Base-by-base conservation (phyloP, 92 coral and sea anemone species). In the Parazoanthus atlanticus region DNA sequence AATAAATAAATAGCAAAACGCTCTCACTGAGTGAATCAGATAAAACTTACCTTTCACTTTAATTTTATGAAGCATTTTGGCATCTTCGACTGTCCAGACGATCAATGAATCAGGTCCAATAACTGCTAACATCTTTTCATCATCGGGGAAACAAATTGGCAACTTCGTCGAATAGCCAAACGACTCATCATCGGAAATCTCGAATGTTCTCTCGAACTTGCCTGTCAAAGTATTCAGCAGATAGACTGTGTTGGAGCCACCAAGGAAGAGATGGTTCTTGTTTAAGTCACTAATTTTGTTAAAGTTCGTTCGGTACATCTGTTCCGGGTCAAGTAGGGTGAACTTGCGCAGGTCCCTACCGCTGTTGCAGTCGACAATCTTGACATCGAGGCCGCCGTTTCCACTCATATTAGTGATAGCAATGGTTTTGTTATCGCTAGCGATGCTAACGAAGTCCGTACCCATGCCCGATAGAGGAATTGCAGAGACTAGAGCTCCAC, bases 401-500 rank as follows among this genome's bases (percentile, higher is more conserved):
- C 93, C 86, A 0, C 86, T 77, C 40, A 88, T 94, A 19, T 69
- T 56, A 33, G 98, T 91, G 71, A 93, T 89, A 41, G 96, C 94
- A 78, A 95, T 77, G 43, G 95, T 95, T 78, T 92, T 82, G 88
- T 95, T 93, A 82, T 97, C 99, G 33, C 83, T 93, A 13, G 93
- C 98, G 74, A 97, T 87, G 90, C 98, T 95, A 81, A 95, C 85
- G 38, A 83, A 86, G 32, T 97, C 98, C 10, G 80, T 74, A 30
- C 31, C 72, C 25, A 76, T 70, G 69, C 91, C 94, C 31, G 92
- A 91, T 69, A 95, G 86, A 13, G 93, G 90, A 64, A 97, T 94
- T 26, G 99, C 91, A 36, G 96, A 96, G 23, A 96, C 95, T 64
- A 95, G 46, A 10, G 97, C 96, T 15, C 99, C 99, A 3, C 99